phyloP scores from a whole-genome alignment of 2,888 invertebrate species.

The Fragum fragum region DNA sequence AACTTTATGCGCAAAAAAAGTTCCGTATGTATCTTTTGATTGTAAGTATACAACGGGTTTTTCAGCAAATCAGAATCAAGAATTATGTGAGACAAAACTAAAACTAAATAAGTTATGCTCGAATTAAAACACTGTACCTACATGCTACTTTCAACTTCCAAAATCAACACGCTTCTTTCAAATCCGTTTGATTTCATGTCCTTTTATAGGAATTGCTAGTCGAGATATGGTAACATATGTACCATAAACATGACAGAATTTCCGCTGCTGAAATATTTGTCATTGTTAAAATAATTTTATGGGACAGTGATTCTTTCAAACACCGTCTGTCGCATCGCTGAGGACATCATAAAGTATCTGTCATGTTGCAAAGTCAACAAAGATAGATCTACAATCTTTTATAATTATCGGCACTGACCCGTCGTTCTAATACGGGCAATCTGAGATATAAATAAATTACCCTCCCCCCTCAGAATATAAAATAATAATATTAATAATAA shows the following conservation, averaged over 20 bases:
- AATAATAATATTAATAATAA: too few relatives aligned
- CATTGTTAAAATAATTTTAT: conserved; percentile 5
- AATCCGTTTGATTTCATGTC: background rate
- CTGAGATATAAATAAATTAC: too few relatives aligned
- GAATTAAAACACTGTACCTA: background rate
- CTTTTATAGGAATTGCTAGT: conserved; percentile 1
- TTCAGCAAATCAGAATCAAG: too few relatives aligned
- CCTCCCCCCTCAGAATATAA: too few relatives aligned
- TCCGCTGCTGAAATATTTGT: background rate
- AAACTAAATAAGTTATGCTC: too few relatives aligned
- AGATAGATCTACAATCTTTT: too few relatives aligned
- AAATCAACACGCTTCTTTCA: background rate
- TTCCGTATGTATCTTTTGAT: too few relatives aligned
- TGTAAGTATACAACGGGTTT: too few relatives aligned
- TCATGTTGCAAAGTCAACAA: background rate
- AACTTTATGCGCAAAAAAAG: too few relatives aligned
- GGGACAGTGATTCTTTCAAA: conserved; percentile 7
- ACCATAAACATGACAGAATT: background rate
- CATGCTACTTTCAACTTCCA: background rate
- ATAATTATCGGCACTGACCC: too few relatives aligned
- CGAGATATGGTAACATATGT: background rate
- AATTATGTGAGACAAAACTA: too few relatives aligned
- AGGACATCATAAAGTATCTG: background rate
- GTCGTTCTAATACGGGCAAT: too few relatives aligned
- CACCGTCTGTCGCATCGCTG: conserved; percentile 18